phyloP scores from a whole-genome alignment of 2,113 vertebrate species.

The Prionailurus bengalensis region DNA sequence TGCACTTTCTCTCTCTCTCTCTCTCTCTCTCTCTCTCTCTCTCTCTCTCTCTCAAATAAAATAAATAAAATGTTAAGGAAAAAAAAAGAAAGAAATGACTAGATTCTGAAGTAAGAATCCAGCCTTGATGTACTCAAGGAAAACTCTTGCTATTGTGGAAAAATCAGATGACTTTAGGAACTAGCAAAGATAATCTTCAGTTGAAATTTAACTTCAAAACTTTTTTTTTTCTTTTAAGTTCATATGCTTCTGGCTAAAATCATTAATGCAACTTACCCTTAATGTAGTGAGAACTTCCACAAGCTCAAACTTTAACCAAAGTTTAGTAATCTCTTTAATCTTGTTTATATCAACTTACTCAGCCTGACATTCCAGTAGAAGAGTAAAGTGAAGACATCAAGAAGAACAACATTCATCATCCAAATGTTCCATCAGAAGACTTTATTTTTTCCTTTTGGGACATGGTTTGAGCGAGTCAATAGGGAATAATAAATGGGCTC shows the following conservation, averaged over 20 bases:
- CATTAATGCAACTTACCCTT: background rate
- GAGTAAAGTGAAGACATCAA: slow-evolving; percentile 30
- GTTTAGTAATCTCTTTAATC: background rate
- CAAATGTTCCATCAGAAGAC: background rate
- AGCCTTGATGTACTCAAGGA: background rate
- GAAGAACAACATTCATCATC: background rate
- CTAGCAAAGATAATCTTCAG: background rate
- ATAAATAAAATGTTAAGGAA: too few species aligned
- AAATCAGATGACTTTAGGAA: background rate
- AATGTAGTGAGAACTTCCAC: background rate
- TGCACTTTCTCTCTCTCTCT: too few species aligned
- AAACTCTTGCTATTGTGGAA: background rate
- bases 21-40: too few species aligned
- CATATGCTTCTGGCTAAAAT: background rate
- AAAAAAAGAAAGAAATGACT: background rate
- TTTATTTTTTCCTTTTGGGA: background rate
- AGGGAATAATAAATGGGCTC: background rate
- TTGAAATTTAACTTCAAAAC: slow-evolving; percentile 45
- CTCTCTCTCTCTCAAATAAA: too few species aligned
- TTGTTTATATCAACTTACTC: slow-evolving; percentile 50
- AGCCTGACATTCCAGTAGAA: background rate
- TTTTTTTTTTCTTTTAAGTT: background rate
- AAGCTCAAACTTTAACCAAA: slow-evolving; percentile 9
- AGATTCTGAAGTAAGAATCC: background rate
- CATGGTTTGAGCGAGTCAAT: background rate